Evolutionary conservation across 2,113 vertebrate species (phyloP).

Genomic region (Rhinolophus ferrumequinum): DNA sequence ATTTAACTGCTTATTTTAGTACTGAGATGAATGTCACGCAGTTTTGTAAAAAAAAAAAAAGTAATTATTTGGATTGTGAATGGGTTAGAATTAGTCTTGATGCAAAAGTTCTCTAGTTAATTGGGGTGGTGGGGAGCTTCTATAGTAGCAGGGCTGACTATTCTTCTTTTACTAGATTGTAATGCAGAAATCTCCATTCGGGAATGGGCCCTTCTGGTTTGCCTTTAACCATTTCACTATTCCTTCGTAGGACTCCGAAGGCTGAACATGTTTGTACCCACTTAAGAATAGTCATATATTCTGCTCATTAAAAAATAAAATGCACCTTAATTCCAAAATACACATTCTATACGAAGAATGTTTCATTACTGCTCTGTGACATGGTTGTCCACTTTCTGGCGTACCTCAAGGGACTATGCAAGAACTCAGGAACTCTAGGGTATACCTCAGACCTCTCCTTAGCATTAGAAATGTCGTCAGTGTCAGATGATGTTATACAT

Average conservation of each 20-base stretch:
- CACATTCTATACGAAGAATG: not conserved
- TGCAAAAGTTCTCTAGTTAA: not conserved
- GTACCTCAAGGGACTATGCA: not conserved
- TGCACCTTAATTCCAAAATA: not conserved
- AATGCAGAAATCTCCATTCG: not conserved
- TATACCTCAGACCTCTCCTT: not conserved
- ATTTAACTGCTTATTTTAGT: not conserved
- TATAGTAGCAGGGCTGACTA: not conserved
- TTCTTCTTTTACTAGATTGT: not conserved
- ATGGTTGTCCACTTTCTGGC: not conserved
- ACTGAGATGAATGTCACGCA: not conserved
- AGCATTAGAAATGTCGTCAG: not conserved
- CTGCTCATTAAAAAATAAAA: constrained; percentile 1
- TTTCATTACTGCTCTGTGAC: not conserved
- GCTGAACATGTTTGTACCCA: not conserved
- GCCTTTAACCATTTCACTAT: not conserved
- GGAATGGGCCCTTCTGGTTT: not conserved
- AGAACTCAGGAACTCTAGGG: not conserved
- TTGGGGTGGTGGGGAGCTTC: not conserved
- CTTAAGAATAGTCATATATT: not conserved
- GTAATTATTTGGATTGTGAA: not conserved
- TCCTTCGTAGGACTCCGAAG: not conserved
- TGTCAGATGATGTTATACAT: not conserved
- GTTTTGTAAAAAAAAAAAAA: not conserved
- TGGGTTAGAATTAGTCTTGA: not conserved